Conservation (phyloP, 2,888 invertebrate genomes). For the Papilio gigon region DNA sequence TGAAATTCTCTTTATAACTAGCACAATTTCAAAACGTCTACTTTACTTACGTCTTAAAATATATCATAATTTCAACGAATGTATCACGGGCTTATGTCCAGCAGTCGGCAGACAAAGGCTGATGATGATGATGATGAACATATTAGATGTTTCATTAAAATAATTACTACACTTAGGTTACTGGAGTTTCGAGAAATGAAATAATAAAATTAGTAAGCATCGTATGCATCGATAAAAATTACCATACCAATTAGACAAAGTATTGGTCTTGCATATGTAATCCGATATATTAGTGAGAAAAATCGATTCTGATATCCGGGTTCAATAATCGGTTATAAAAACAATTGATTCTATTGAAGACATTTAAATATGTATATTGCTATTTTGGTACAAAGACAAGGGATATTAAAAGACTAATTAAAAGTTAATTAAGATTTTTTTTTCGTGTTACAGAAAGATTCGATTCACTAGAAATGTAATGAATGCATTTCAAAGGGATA, state of each 20-base stretch:
- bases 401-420: background rate
- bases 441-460: background rate
- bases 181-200: background rate
- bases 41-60: background rate
- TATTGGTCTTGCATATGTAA: constrained; percentile 15
- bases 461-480: background rate
- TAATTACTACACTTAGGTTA: background rate
- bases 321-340: constrained; percentile 17
- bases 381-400: background rate
- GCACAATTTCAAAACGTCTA: background rate
- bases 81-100: no score
- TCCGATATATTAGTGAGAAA: constrained; percentile 2
- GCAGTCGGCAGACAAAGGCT: no score
- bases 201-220: constrained; percentile 7
- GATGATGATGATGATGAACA: no score
- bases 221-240: constrained; percentile 16
- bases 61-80: background rate
- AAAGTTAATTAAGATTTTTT: background rate
- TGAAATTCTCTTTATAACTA: constrained; percentile 6
- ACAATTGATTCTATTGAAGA: background rate
- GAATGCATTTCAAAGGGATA: constrained; percentile 15
- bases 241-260: constrained; percentile 5
- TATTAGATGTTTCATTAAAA: background rate
- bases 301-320: constrained; percentile 14
- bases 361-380: background rate